Conservation (phyloP, 1,140 invertebrate species). For the Drosophila mojavensis region DNA sequence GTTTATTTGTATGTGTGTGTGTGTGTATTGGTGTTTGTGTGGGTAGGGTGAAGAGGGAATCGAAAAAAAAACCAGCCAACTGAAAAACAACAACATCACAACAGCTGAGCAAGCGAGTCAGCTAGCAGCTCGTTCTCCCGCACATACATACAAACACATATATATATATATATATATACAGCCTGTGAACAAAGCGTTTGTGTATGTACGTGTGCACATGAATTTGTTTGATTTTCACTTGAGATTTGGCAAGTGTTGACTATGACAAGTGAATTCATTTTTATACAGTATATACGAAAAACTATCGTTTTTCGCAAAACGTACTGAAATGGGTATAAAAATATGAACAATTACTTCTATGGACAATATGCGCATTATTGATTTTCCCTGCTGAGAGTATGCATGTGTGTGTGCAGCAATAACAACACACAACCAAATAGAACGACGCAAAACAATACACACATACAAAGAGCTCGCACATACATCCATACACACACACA, state of each 20-base stretch:
- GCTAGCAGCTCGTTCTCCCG: constrained; percentile 40
- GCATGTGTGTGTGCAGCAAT: constrained; percentile 29
- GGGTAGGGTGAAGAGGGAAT: background rate
- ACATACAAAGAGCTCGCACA: constrained; percentile 50
- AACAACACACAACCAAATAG: constrained; percentile 53
- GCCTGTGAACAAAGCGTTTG: constrained; percentile 47
- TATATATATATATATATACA: constrained; percentile 4
- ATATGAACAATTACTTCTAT: constrained; percentile 49
- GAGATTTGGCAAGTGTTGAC: constrained; percentile 36
- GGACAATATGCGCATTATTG: constrained; percentile 73
- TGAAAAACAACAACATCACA: constrained; percentile 58
- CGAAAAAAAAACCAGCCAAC: constrained; percentile 17
- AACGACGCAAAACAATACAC: constrained; percentile 78
- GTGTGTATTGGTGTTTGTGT: background rate
- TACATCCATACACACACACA: constrained; percentile 21
- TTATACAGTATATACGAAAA: constrained; percentile 20
- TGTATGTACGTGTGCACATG: constrained; percentile 30
- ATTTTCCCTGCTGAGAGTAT: constrained; percentile 56
- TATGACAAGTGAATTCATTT: constrained; percentile 26
- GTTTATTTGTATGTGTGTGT: background rate
- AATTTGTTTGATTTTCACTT: constrained; percentile 49
- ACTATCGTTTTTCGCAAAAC: background rate
- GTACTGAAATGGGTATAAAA: constrained; percentile 33
- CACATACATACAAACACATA: constrained; percentile 12
- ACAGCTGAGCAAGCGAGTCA: constrained; percentile 72